Base-by-base conservation (phyloP, 2,113 vertebrate genomes). In the Cheirogaleus medius region DNA sequence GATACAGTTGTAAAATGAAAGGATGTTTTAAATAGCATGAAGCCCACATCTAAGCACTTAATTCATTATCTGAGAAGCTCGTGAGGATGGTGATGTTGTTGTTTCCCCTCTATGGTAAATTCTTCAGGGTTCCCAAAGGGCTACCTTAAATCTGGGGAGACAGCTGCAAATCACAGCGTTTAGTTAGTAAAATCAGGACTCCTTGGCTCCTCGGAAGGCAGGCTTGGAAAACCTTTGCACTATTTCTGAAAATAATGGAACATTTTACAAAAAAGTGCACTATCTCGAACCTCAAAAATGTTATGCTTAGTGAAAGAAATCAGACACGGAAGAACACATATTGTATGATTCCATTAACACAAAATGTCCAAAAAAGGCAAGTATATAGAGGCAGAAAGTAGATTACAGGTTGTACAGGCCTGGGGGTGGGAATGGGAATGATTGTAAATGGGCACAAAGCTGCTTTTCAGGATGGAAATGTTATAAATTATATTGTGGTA, bases 281-380 rank as follows among this genome's bases (percentile, higher is more conserved):
- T 54, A 76, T 73, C 74, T 66, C 77, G 56, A 87, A 94, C 42
- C 49, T 66, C 85, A 68, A 97, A 97, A 93, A 29, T 52, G 94
- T 37, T 25, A 47, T 44, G 15, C 63, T 91, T 42, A 56, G 11
- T 73, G 27, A 88, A 80, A 96, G 44, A 87, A 85, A 12, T 52
- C 85, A 68, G 58, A 95, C 21, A 34, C 39, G 58, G 86, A 86
- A 89, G 44, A 76, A 87, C 4, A 54, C 1, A 15, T 20, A 0
- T 6, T 14, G 39, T 25, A 81, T 56, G 58, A 78, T 63, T 91
- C 74, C 20, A 18, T 80, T 63, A 42, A 34, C n/a, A 85, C 5
- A 23, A 90, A 77, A 54, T 20, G 9, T 56, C 29, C 25, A 11
- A 37, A 84, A 68, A 64, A 82, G 56, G 52, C 42, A 68, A 68